phyloP scores from a whole-genome alignment of 1,140 invertebrate genomes.

The Pristionchus pacificus region DNA sequence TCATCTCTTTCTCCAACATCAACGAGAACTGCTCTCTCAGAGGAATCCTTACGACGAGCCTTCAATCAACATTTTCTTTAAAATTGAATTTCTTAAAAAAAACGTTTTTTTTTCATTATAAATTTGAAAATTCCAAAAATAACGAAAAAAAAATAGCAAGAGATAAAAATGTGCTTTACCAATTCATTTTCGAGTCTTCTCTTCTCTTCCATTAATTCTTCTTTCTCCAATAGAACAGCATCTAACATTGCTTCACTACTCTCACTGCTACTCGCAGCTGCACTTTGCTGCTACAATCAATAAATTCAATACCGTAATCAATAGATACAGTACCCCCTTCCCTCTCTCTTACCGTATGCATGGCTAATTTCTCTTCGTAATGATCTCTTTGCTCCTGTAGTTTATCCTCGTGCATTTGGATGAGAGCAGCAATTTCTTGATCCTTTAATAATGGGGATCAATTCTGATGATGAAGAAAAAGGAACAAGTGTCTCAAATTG shows the following conservation, averaged over 20 bases:
- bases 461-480: too few species aligned
- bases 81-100: too few species aligned
- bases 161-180: neutral
- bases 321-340: neutral
- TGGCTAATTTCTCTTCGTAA: constrained; percentile 23
- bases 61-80: too few species aligned
- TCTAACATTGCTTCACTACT: neutral
- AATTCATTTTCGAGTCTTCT: neutral
- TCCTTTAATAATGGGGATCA: constrained; percentile 22
- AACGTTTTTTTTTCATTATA: neutral
- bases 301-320: neutral
- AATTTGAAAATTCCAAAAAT: too few species aligned
- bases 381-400: constrained; percentile 23
- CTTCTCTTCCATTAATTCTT: constrained; percentile 1
- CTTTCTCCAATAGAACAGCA: constrained; percentile 12
- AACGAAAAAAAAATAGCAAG: too few species aligned
- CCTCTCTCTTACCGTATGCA: neutral
- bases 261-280: neutral
- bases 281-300: neutral
- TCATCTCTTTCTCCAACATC: constrained; percentile 2
- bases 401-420: constrained; percentile 3
- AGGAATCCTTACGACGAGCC: neutral
- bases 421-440: constrained; percentile 21
- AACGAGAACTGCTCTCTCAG: neutral
- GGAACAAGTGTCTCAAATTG: constrained; percentile 19